Base-by-base conservation (phyloP, 2,888 invertebrate genomes). In the Cordilura impudica region DNA sequence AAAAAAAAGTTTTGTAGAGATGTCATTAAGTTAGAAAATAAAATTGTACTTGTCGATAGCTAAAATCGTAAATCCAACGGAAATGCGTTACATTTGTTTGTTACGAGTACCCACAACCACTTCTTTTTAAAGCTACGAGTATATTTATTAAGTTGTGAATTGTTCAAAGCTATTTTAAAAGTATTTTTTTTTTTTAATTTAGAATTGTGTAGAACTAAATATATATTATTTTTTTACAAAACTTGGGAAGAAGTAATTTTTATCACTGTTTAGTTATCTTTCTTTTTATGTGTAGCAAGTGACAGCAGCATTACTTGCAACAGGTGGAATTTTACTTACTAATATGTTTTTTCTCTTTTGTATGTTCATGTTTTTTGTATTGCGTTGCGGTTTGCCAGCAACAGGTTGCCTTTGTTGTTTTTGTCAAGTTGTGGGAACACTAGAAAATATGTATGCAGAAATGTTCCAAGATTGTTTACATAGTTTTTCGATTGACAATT, bases 41-140 rank as follows among this genome's bases (percentile, higher is more conserved):
- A 79, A 72, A 75, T 71, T n/a, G n/a, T n/a, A 75, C 67, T 69
- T 26, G 49, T 23, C 39, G 31, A 47, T 67, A 53, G 71, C 61
- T 71, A 49, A 78, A 47, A 56, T 70, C 54, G 51, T 35, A 63
- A 75, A 74, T 72, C 35, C 75, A 75, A 79, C 79, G 79, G 79
- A 79, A 79, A 79, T 79, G 79, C 79, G 79, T 79, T 75, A 75
- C 75, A 79, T 79, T 75, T 75, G 71, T 72, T 71, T 67, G 16
- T 16, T 60, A 47, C 60, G 43, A 51, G 45, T 67, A 67, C n/a
- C n/a, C n/a, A 71, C 67, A 75, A 75, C 75, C 75, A 79, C 79
- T 75, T 79, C 61, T 49, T 49, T 67, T 2, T 31, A 51, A n/a
- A 61, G 35, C 39, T 23, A n/a, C n/a, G n/a, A n/a, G n/a, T n/a